These are phyloP conservation scores for Hiodon tergisus DNA, from an alignment of 2,113 vertebrate genomes.

Conservation along the genomic window DNA sequence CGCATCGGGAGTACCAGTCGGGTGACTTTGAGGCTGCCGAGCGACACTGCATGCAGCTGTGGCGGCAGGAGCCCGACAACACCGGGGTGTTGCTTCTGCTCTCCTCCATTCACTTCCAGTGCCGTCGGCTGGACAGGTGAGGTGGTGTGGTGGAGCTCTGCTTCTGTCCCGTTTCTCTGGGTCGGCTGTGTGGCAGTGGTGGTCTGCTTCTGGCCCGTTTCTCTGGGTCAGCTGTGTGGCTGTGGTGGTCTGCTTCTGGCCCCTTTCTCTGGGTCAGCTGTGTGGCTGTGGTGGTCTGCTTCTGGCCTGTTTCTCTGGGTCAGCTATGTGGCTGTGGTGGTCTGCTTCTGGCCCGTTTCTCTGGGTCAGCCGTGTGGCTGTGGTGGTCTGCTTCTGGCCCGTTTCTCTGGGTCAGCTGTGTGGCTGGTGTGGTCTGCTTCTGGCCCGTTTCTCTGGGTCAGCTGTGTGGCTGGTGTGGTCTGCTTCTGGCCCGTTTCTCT, in stretches of 20 bases:
- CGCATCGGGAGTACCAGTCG: constrained; percentile 98
- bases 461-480: not conserved
- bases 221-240: too few relatives aligned
- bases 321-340: too few relatives aligned
- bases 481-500: too few relatives aligned
- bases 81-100: constrained; percentile 94
- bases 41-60: constrained; percentile 99
- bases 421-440: not conserved
- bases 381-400: not conserved
- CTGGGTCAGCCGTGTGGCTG: not conserved
- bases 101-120: constrained; percentile 99
- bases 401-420: not conserved
- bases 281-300: too few relatives aligned
- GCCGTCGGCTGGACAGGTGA: constrained; percentile 97
- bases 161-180: not conserved
- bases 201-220: too few relatives aligned
- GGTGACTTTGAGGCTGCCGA: constrained; percentile 98
- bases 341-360: not conserved
- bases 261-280: too few relatives aligned
- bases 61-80: constrained; percentile 98
- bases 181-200: not conserved
- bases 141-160: constrained; percentile 20
- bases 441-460: not conserved
- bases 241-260: too few relatives aligned
- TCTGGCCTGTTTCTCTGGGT: too few relatives aligned